Percentiles rank a stretch among this genome's conserved stretches.
Evolutionary conservation across 2,888 invertebrate genomes (phyloP).

Genomic region (Sympetrum striolatum): DNA sequence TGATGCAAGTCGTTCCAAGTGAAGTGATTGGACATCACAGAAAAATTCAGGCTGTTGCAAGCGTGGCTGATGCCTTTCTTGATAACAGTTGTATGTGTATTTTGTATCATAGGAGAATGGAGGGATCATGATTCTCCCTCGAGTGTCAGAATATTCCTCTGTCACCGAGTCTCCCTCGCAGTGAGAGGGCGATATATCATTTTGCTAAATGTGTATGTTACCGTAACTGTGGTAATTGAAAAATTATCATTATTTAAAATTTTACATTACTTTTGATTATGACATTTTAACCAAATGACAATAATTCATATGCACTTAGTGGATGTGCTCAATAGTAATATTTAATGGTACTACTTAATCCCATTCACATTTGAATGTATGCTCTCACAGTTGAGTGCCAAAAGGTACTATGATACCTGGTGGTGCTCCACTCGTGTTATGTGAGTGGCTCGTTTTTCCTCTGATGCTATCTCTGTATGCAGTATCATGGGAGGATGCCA

Average conservation of each 20-base stretch:
- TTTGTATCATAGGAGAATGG: slow-evolving; percentile 26
- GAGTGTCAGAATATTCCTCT: background rate
- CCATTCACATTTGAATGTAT: background rate
- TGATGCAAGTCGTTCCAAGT: slow-evolving; percentile 4
- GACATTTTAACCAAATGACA: slow-evolving; percentile 31
- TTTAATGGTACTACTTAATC: background rate
- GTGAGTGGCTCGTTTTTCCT: background rate
- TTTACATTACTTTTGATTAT: slow-evolving; percentile 27
- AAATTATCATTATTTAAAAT: slow-evolving; percentile 28
- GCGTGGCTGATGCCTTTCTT: background rate
- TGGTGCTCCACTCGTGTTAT: background rate
- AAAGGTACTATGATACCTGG: background rate
- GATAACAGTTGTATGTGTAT: slow-evolving; percentile 20
- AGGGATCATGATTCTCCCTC: background rate
- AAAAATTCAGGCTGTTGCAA: slow-evolving; percentile 22
- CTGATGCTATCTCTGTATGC: background rate
- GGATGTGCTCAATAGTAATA: slow-evolving; percentile 37
- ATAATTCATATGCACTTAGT: slow-evolving; percentile 34
- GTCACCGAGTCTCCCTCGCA: background rate
- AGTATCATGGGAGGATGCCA: background rate
- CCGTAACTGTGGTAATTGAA: slow-evolving; percentile 22
- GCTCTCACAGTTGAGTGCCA: background rate
- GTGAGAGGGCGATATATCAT: background rate
- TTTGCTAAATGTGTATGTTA: slow-evolving; percentile 36
- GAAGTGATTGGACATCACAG: slow-evolving; percentile 12